Percentiles rank a stretch among this genome's conserved stretches.
These are phyloP conservation scores for Molossus alvarezi DNA, from an alignment of 2,797 vertebrate species.

Conservation along the genomic window DNA sequence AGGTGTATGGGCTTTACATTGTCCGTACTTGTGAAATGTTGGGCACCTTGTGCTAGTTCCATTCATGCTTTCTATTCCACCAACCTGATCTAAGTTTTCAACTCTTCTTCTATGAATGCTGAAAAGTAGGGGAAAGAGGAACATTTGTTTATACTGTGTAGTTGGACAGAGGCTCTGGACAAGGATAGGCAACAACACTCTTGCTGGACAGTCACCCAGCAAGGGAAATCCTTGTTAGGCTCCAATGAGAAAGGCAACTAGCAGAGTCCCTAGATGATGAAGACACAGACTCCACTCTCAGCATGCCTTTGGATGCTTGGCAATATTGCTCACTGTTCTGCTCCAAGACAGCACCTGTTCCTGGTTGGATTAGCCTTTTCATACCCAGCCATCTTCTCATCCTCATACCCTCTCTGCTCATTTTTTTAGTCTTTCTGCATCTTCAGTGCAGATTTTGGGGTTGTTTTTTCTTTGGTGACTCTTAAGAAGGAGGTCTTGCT, in stretches of 20 bases:
- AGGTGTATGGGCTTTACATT: not conserved
- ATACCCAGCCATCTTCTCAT: not conserved
- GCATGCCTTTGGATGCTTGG: not conserved
- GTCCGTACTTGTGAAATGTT: not conserved
- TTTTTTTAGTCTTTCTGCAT: slow-evolving; percentile 1
- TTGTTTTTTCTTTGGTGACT: not conserved
- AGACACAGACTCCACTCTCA: not conserved
- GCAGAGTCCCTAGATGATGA: not conserved
- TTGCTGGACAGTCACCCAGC: not conserved
- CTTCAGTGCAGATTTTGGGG: not conserved
- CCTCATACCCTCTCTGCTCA: not conserved
- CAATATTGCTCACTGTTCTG: not conserved
- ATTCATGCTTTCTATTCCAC: not conserved
- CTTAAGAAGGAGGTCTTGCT: not conserved
- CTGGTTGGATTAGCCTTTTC: not conserved
- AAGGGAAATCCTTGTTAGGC: not conserved
- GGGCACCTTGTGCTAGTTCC: not conserved
- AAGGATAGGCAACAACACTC: not conserved
- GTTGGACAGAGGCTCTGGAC: not conserved
- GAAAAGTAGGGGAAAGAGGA: not conserved
- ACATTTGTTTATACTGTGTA: not conserved
- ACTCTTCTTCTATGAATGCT: not conserved
- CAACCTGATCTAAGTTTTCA: not conserved
- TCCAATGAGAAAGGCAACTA: not conserved
- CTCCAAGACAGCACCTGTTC: not conserved